Evolutionary conservation across 2,797 vertebrate species (phyloP), one percentile per base, ranked within the genome.

Genomic region (Champsocephalus esox): DNA sequence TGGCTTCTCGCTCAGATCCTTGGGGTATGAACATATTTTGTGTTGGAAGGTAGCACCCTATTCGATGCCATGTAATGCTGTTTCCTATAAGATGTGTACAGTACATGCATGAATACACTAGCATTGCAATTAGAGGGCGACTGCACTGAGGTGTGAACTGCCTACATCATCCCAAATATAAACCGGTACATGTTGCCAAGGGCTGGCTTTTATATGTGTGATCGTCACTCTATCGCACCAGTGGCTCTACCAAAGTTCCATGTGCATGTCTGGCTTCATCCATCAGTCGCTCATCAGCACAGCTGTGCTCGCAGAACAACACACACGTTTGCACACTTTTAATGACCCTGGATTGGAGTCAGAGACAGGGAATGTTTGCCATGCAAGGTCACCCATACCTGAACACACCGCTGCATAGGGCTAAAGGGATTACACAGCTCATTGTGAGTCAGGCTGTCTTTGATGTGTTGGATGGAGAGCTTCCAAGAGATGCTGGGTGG

Each of bases 391-490:
- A 92, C 88, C 78, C 86, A 81, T 70, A 88, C 86, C 82, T 87
- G 83, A 85, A 83, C 85, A 55, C 74, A 55, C 56, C 4, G 10
- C 54, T 58, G 82, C 83, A 87, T 87, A 41, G 38, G 54, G 52
- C 77, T 82, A 73, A 86, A 64, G 73, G 80, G 87, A 92, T 93
- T 90, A 91, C 86, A 85, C 75, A 77, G 77, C 69, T 86, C 11
- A 85, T 92, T 90, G 79, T 64, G 73, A 89, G 90, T 86, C 86
- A 63, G 77, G 64, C 50, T 58, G 44, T 76, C 77, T 83, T 83
- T 85, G 82, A 87, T 91, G 87, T 82, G 81, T 87, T 75, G 70
- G 77, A 87, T 80, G 79, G 80, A 87, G 66, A 63, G 55, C 73
- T 76, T 91, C 85, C 82, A 81, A 84, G 71, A 78, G 65, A 77